These are phyloP conservation scores for Pipistrellus kuhlii DNA, from an alignment of 2,797 vertebrate genomes.

Conservation along the genomic window DNA sequence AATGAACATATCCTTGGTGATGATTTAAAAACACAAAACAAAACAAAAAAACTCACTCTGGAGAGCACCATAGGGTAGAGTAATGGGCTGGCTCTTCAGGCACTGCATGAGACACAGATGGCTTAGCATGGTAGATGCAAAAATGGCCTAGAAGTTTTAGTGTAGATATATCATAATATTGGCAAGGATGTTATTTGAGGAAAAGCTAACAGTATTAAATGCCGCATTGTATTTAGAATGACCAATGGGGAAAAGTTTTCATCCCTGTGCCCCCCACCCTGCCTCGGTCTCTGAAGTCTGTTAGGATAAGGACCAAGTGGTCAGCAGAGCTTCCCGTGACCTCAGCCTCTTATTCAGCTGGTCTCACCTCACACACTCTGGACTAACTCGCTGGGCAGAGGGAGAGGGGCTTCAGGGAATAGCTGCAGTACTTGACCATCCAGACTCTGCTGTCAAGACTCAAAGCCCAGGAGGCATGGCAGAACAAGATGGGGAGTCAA, in stretches of 20 bases:
- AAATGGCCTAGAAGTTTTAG: neutral
- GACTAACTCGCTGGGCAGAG: neutral
- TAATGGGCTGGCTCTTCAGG: neutral
- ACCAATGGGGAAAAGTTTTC: neutral
- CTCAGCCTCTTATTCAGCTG: neutral
- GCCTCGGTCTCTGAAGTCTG: neutral
- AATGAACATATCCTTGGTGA: neutral
- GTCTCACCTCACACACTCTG: neutral
- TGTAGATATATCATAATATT: neutral
- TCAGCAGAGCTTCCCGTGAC: neutral
- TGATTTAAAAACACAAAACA: neutral
- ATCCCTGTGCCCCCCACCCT: rapidly evolving
- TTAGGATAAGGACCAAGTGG: neutral
- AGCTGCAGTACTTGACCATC: neutral
- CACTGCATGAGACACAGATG: neutral
- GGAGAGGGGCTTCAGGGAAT: neutral
- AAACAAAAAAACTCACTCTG: neutral
- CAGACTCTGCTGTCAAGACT: neutral
- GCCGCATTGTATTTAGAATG: neutral
- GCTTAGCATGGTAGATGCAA: neutral
- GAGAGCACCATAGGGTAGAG: neutral
- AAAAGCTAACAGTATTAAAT: neutral
- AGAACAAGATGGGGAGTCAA: neutral
- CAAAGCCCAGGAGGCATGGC: neutral
- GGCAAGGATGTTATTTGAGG: neutral